These are phyloP conservation scores for Drosophila nasuta DNA, from an alignment of 1,140 invertebrate genomes.

Conservation along the genomic window DNA sequence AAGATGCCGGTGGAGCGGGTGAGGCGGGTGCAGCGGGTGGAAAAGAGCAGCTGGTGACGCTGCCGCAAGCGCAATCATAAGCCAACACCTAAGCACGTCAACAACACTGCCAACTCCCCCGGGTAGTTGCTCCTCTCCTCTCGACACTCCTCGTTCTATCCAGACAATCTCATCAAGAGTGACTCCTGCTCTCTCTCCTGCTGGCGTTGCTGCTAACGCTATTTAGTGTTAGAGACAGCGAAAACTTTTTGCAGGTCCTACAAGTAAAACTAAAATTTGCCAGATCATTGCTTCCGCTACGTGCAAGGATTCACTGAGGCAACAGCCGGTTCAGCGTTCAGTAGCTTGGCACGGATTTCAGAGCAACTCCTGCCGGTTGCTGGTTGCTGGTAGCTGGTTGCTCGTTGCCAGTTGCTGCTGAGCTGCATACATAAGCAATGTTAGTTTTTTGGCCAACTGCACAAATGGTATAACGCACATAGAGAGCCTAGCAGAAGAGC, in stretches of 20 bases:
- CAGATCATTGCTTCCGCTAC: constrained; percentile 82
- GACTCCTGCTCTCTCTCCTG: constrained; percentile 4
- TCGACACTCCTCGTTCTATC: background rate
- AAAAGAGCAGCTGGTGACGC: constrained; percentile 55
- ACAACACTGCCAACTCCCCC: constrained; percentile 55
- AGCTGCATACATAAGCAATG: constrained; percentile 49
- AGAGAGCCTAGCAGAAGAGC: constrained; percentile 34
- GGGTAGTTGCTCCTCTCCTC: no score
- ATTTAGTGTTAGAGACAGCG: constrained; percentile 68
- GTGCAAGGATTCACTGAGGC: constrained; percentile 66
- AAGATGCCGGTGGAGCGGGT: background rate
- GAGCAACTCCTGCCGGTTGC: constrained; percentile 1
- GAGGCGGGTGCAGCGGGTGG: background rate
- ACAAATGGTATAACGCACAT: constrained; percentile 73
- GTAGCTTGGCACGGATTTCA: constrained; percentile 59
- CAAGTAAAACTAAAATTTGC: constrained; percentile 82
- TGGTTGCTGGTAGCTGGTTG: no score
- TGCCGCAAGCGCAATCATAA: constrained; percentile 75
- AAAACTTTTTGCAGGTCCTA: constrained; percentile 77
- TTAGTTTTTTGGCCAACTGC: constrained; percentile 44
- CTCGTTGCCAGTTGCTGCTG: constrained; percentile 11
- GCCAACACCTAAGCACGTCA: constrained; percentile 82
- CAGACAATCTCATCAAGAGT: constrained; percentile 53
- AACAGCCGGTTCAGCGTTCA: constrained; percentile 3
- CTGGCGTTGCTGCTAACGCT: constrained; percentile 43